phyloP scores from a whole-genome alignment of 1,140 invertebrate species.

The Phthorimaea operculella region DNA sequence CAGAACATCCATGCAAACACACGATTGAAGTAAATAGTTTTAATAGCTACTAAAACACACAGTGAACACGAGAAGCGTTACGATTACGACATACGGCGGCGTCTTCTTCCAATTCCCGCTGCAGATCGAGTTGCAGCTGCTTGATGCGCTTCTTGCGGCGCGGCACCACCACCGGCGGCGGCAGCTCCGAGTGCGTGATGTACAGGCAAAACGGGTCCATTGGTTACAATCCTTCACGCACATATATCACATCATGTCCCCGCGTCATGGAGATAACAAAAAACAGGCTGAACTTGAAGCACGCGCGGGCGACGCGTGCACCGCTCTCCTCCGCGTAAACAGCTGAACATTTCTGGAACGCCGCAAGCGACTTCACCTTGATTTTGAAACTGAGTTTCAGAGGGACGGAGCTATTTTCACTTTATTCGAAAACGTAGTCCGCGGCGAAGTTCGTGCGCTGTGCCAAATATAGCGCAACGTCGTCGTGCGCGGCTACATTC shows the following conservation, averaged over 20 bases:
- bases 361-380: conserved; percentile 61
- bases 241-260: neutral
- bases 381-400: conserved; percentile 61
- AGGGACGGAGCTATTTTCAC: conserved; percentile 58
- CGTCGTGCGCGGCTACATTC: conserved; percentile 1
- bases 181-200: conserved; percentile 50
- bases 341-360: conserved; percentile 49
- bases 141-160: conserved; percentile 62
- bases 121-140: conserved; percentile 47
- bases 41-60: neutral
- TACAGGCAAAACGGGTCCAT: conserved; percentile 63
- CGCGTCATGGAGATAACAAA: conserved; percentile 14
- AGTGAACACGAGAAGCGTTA: neutral
- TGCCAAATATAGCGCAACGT: conserved; percentile 28
- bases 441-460: conserved; percentile 55
- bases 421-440: conserved; percentile 52
- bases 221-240: conserved; percentile 12
- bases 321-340: conserved; percentile 31
- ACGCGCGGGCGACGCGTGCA: conserved; percentile 27
- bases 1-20: conserved; percentile 2
- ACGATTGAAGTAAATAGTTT: neutral
- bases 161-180: conserved; percentile 56
- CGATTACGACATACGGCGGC: conserved; percentile 34
- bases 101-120: conserved; percentile 22
- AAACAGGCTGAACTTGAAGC: conserved; percentile 42